Percentiles rank a stretch among this genome's conserved stretches.
phyloP scores from a whole-genome alignment of 1,140 invertebrate genomes.

The Euura lappo region DNA sequence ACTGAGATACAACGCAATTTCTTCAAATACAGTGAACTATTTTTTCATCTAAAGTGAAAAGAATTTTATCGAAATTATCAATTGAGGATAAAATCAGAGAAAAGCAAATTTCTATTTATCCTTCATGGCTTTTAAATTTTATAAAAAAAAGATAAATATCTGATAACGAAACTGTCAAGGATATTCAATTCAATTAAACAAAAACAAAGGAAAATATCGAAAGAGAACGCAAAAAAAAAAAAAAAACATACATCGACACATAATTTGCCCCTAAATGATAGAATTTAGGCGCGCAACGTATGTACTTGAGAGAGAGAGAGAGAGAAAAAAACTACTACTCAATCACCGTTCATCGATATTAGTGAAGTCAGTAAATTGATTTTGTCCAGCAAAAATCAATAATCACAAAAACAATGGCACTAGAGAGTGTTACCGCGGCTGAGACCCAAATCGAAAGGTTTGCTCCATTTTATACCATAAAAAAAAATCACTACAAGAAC shows the following conservation, averaged over 20 bases:
- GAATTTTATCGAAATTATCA: not conserved
- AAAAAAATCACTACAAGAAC: conserved; percentile 5
- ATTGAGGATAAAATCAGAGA: no score
- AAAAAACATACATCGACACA: no score
- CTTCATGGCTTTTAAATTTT: no score
- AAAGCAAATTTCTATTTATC: no score
- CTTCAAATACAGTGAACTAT: not conserved
- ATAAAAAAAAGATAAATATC: not conserved
- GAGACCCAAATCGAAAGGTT: conserved; percentile 62
- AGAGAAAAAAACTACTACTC: conserved; percentile 14
- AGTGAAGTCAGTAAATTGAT: conserved; percentile 3
- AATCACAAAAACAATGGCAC: conserved; percentile 45
- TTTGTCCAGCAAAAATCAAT: conserved; percentile 1
- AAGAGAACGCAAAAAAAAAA: no score
- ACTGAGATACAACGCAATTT: not conserved
- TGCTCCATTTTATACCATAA: conserved; percentile 41
- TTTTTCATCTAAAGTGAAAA: conserved; percentile 7
- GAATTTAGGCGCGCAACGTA: conserved; percentile 35
- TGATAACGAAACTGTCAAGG: conserved; percentile 5
- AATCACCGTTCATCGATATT: conserved; percentile 3
- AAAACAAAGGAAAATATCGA: not conserved
- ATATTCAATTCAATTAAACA: not conserved
- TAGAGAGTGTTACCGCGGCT: conserved; percentile 60
- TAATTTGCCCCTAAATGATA: conserved; percentile 38
- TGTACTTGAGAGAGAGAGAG: conserved; percentile 25